Evolutionary conservation across 1,140 invertebrate genomes (phyloP).

Genomic region (Amyelois transitella): DNA sequence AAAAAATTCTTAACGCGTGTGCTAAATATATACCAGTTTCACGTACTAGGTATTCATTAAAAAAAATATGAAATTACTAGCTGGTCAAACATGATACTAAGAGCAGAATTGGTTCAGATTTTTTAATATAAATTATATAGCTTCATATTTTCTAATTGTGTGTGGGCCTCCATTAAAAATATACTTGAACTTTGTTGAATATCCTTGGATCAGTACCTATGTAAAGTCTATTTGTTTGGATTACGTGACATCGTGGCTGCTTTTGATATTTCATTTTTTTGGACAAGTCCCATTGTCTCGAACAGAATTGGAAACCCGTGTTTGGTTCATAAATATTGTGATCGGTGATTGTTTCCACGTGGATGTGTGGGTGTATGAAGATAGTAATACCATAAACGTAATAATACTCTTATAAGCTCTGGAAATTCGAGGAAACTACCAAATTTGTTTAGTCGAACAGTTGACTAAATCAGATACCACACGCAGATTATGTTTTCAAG

Average conservation of each 20-base stretch:
- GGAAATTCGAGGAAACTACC: background rate
- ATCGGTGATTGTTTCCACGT: background rate
- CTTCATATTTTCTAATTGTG: background rate
- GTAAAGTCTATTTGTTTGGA: constrained; percentile 65
- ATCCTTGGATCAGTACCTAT: constrained; percentile 28
- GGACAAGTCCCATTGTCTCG: constrained; percentile 43
- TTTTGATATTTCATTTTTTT: constrained; percentile 43
- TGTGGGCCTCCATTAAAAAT: background rate
- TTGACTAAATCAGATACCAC: no score
- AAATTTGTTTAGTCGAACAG: no score
- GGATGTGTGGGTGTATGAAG: background rate
- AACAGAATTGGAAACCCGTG: constrained; percentile 1
- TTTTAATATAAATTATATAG: background rate
- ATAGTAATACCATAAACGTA: background rate
- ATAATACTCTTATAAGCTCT: background rate
- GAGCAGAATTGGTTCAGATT: no score
- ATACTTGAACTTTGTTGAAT: background rate
- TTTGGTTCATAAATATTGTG: constrained; percentile 4
- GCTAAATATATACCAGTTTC: no score
- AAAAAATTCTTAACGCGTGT: no score
- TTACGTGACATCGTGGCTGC: constrained; percentile 50
- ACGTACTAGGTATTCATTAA: no score
- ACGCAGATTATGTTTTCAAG: no score
- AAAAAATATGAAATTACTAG: no score
- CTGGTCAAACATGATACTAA: no score